phyloP scores from a whole-genome alignment of 2,888 invertebrate species.

The Petrophora chlorosata region DNA sequence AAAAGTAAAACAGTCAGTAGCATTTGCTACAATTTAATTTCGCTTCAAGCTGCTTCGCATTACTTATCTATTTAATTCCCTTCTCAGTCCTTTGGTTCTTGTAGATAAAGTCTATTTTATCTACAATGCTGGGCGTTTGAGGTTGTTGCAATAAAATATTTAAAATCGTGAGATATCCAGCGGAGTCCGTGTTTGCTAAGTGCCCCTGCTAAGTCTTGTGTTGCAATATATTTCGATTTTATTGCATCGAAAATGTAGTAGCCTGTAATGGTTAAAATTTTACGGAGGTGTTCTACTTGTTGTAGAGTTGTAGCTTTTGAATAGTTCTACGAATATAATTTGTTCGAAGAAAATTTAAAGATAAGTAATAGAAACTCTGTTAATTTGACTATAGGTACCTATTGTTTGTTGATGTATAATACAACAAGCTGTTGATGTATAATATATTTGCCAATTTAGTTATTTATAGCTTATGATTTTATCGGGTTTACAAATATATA shows the following conservation, averaged over 20 bases:
- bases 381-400: too few species aligned
- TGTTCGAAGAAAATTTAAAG: too few species aligned
- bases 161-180: conserved; percentile 71
- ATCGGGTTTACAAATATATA: too few species aligned
- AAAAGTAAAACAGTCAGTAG: conserved; percentile 14
- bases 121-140: conserved; percentile 15
- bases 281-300: conserved; percentile 27
- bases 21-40: conserved; percentile 22
- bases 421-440: too few species aligned
- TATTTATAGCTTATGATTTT: too few species aligned
- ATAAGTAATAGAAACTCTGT: too few species aligned
- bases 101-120: conserved; percentile 23
- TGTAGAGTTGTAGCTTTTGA: not conserved
- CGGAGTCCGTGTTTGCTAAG: conserved; percentile 60
- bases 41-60: conserved; percentile 10
- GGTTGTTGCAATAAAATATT: conserved; percentile 45
- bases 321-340: too few species aligned
- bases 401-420: too few species aligned
- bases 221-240: conserved; percentile 45
- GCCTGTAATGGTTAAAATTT: conserved; percentile 28
- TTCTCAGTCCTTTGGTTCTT: conserved; percentile 17
- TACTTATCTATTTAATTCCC: conserved; percentile 19
- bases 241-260: conserved; percentile 30
- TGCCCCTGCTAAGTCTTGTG: conserved; percentile 64
- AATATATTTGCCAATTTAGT: too few species aligned